Evolutionary conservation across 2,888 invertebrate genomes (phyloP).

Genomic region (Prionchulus punctatus): DNA sequence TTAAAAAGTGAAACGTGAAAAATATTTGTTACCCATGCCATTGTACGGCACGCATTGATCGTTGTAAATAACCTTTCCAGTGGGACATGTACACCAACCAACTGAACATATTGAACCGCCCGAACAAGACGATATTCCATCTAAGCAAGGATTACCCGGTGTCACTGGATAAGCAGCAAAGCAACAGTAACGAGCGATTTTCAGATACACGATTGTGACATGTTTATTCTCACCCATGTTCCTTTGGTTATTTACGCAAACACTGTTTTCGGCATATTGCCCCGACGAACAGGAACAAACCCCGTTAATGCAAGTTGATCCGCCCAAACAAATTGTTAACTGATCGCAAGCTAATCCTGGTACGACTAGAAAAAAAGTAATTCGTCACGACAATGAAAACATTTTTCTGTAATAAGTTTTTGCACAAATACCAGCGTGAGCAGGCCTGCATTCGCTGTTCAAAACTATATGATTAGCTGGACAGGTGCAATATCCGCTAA

Average conservation of each 20-base stretch:
- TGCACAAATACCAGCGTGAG: neutral
- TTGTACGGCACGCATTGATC: conserved; percentile 6
- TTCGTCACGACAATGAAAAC: no score
- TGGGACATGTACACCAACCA: conserved; percentile 26
- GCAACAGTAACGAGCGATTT: neutral
- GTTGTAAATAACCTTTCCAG: conserved; percentile 13
- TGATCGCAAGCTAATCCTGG: conserved; percentile 21
- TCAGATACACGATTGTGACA: neutral
- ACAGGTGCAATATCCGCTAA: conserved; percentile 26
- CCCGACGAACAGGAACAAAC: conserved; percentile 23
- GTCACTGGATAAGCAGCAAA: conserved; percentile 1
- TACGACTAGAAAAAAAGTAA: conserved; percentile 16
- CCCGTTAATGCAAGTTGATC: conserved; percentile 22
- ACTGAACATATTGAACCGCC: conserved; percentile 29
- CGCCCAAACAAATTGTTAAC: conserved; percentile 25
- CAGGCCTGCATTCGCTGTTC: neutral
- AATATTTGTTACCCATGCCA: neutral
- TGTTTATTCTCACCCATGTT: no score
- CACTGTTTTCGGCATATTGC: conserved; percentile 15
- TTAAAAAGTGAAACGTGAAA: neutral
- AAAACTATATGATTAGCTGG: conserved; percentile 15
- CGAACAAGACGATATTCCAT: conserved; percentile 13
- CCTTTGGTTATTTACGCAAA: conserved; percentile 14
- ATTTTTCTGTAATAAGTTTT: no score
- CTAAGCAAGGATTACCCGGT: conserved; percentile 6